Evolutionary conservation across 2,113 vertebrate genomes (phyloP).

Genomic region (Psilopsiagon aurifrons): DNA sequence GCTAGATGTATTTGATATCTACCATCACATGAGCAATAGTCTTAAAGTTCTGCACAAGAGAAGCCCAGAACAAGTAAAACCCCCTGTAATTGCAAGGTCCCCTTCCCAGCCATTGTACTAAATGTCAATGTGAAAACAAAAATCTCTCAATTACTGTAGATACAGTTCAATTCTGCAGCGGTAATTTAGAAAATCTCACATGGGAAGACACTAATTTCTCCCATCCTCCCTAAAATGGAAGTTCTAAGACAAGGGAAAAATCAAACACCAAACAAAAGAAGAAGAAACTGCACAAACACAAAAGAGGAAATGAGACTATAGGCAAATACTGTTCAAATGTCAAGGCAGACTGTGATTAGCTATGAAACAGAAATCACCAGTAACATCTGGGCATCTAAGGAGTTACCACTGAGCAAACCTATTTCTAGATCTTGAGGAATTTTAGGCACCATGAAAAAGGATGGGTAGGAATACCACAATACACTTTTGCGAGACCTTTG

Average conservation of each 20-base stretch:
- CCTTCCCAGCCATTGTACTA: not conserved
- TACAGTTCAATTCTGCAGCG: not conserved
- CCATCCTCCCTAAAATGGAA: not conserved
- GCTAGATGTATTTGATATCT: not conserved
- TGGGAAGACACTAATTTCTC: not conserved
- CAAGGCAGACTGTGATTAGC: not conserved
- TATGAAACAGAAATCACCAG: not conserved
- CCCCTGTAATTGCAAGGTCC: not conserved
- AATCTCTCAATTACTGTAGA: not conserved
- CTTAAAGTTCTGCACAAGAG: not conserved
- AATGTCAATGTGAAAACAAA: not conserved
- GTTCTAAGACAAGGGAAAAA: not conserved
- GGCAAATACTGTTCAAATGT: not conserved
- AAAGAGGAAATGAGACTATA: not conserved
- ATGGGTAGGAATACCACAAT: not conserved
- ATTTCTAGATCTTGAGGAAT: not conserved
- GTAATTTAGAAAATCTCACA: not conserved
- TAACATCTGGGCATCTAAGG: not conserved
- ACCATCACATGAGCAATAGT: not conserved
- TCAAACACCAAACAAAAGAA: not conserved
- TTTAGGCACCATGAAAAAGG: not conserved
- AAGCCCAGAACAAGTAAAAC: not conserved
- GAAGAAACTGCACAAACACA: not conserved
- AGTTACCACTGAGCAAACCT: not conserved
- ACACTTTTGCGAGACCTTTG: not conserved